Evolutionary conservation across 1,140 invertebrate species (phyloP), one percentile per base, ranked within the genome.

Genomic region (Drosophila varians): DNA sequence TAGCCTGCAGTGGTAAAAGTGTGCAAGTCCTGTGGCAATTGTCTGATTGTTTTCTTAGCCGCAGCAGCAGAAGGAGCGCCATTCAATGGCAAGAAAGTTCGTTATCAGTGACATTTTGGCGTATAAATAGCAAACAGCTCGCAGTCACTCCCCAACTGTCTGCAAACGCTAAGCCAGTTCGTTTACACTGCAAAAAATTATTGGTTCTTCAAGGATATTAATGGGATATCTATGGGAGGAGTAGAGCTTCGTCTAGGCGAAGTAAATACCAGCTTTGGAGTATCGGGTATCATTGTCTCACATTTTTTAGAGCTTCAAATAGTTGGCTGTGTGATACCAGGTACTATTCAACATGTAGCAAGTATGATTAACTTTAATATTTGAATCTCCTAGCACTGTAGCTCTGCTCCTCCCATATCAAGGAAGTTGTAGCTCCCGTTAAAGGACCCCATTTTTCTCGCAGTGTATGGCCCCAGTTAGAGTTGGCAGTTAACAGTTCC

Each of bases 21-120:
- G 75, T 66, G 48, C 64, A 76, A 74, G 79, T 84, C 80, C 80
- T 84, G 71, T 86, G 80, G 80, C 80, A 80, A 86, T 84, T 84
- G 80, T 66, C 80, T 84, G 80, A 80, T 84, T 84, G 80, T 84
- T 84, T 84, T 79, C 79, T 84, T 86, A 86, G 76, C 80, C 80
- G 52, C 79, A 86, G 57, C 79, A 86, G 57, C 23, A 52, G 46
- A 45, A 65, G 60, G 46, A 66, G 60, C 60, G 45, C 46, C 77
- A 70, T 71, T 74, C 57, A 58, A 64, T 71, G 49, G 54, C 77
- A 73, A 55, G 72, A 69, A 84, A 84, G 72, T 84, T 84, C 58
- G 76, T 84, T 84, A 84, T 84, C 80, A 86, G 80, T 86, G 82
- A 80, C 80, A 84, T 79, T 79, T 84, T 58, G 66, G 71, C 57